These are phyloP conservation scores for Zaprionus obscuricornis DNA, from an alignment of 2,888 invertebrate genomes.

Conservation along the genomic window DNA sequence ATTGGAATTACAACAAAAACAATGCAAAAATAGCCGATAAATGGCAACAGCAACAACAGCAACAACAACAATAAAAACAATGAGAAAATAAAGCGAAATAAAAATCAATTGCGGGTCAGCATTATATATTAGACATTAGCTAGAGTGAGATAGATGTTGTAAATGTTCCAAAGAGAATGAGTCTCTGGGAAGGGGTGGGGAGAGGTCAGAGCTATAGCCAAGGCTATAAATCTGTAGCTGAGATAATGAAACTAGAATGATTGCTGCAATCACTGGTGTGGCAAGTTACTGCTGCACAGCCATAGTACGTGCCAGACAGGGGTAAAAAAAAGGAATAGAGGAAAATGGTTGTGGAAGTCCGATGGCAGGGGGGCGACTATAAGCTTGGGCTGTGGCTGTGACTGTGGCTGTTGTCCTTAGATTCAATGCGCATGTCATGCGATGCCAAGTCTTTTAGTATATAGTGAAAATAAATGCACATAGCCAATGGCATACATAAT, in stretches of 20 bases:
- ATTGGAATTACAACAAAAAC: conserved; percentile 13
- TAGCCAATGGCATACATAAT: conserved; percentile 55
- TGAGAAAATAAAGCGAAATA: conserved; percentile 49
- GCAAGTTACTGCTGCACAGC: conserved; percentile 43
- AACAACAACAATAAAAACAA: conserved; percentile 45
- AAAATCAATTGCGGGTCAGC: conserved; percentile 61
- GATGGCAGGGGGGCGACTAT: neutral
- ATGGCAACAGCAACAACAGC: conserved; percentile 13
- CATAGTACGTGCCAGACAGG: conserved; percentile 10
- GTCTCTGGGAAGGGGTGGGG: neutral
- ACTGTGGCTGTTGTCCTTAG: conserved; percentile 9
- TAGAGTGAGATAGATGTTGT: conserved; percentile 43
- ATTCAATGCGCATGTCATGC: conserved; percentile 62
- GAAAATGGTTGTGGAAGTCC: too few relatives aligned
- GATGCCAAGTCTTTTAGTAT: too few relatives aligned
- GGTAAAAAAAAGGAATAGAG: too few relatives aligned
- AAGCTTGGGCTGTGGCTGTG: conserved; percentile 31
- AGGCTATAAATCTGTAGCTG: conserved; percentile 69
- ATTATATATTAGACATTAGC: too few relatives aligned
- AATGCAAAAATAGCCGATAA: conserved; percentile 6
- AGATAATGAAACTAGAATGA: conserved; percentile 83
- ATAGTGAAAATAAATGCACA: conserved; percentile 23
- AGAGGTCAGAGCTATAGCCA: neutral
- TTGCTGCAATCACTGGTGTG: conserved; percentile 82
- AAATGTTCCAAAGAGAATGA: conserved; percentile 16